These are phyloP conservation scores for Merops nubicus DNA, from an alignment of 2,113 vertebrate species.

Conservation along the genomic window DNA sequence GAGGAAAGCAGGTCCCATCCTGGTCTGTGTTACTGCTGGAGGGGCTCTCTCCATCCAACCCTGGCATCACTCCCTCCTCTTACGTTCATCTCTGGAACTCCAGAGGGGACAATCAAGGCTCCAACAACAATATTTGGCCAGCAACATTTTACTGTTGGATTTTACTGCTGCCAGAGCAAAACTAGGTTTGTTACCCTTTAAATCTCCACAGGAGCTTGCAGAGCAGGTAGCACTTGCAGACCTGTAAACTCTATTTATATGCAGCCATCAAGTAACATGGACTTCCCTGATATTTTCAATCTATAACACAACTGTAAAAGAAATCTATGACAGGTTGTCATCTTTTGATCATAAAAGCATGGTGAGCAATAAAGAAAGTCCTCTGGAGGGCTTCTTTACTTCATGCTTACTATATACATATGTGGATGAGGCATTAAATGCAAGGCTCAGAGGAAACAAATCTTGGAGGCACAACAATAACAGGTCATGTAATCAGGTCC, in stretches of 20 bases:
- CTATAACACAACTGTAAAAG: not conserved
- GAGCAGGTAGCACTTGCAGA: not conserved
- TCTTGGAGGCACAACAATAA: conserved; percentile 40
- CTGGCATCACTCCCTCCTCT: not conserved
- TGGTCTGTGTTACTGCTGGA: not conserved
- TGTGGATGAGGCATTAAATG: conserved; percentile 1
- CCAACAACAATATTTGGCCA: not conserved
- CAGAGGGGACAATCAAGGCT: not conserved
- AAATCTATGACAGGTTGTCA: not conserved
- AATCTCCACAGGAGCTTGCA: not conserved
- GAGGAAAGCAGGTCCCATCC: not conserved
- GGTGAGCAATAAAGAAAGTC: not conserved
- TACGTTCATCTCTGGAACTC: not conserved
- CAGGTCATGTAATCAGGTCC: conserved; percentile 15
- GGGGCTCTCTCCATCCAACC: not conserved
- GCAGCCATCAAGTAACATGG: not conserved
- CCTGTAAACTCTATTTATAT: conserved; percentile 1
- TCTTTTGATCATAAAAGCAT: conserved; percentile 27
- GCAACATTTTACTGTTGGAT: not conserved
- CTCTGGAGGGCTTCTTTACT: not conserved
- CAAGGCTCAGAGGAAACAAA: not conserved
- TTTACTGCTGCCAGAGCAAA: not conserved
- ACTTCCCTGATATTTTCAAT: not conserved
- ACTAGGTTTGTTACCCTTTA: not conserved
- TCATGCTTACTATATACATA: conserved; percentile 13